Evolutionary conservation across 2,797 vertebrate species (phyloP).

Genomic region (Dipus sagitta): DNA sequence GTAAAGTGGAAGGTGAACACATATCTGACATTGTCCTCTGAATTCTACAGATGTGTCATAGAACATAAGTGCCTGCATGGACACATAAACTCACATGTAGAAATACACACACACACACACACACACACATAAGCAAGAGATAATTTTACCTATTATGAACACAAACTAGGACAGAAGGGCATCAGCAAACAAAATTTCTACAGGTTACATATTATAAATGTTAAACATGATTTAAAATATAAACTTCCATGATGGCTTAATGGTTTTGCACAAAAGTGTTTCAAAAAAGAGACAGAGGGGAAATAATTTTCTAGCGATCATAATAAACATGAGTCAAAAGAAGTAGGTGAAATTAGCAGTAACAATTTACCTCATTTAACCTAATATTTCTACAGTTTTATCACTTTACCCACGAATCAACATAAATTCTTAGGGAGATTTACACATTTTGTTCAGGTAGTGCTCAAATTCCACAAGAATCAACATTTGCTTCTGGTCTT

Average conservation of each 20-base stretch:
- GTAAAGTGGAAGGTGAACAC: no score
- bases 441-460: background rate
- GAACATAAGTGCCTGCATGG: no score
- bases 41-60: no score
- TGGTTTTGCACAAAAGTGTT: background rate
- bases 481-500: background rate
- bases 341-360: background rate
- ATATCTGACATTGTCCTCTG: no score
- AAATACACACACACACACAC: background rate
- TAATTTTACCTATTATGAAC: background rate
- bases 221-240: background rate
- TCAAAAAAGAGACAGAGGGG: no score
- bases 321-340: background rate
- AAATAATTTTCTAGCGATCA: background rate
- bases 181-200: background rate
- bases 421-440: background rate
- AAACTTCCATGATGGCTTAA: background rate
- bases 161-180: background rate
- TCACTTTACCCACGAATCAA: background rate
- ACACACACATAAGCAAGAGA: background rate
- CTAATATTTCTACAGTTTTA: background rate
- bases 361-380: slow-evolving; percentile 15
- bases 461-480: background rate
- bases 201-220: background rate
- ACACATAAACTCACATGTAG: background rate